Base-by-base conservation (phyloP, 2,797 vertebrate genomes). In the Falco columbarius region DNA sequence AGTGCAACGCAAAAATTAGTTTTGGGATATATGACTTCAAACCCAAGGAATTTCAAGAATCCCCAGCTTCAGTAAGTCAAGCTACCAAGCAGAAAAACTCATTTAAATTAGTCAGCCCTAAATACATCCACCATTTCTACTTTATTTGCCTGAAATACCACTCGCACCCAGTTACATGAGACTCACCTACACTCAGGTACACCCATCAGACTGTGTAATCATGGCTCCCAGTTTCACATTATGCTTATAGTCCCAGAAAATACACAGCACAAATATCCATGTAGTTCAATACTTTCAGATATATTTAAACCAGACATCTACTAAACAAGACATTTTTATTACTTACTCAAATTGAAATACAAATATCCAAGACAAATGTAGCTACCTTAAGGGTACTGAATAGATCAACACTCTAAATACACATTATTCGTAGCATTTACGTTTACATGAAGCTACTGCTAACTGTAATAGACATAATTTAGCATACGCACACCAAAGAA, bases 161-260 rank as follows among this genome's bases (percentile, higher is more conserved):
- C 23, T 65, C 9, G 1, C 0, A 10, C 3, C 18, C 76, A 74
- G 55, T 5, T 22, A 32, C 34, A 36, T 0, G 21, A 71, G 27
- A 13, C 18, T 61, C 40, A 46, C 59, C 72, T 46, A 9, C 29
- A 29, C n/a, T 51, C 29, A 12, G 27, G 12, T 11, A 11, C 40
- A 17, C 18, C 11, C 7, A 56, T 4, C 27, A 17, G 12, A 40
- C 47, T 20, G 7, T 9, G 22, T 2, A 32, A 36, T 24, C 38
- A 3, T 4, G 56, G 42, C 32, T 65, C 42, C 54, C 46, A 38
- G 44, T 14, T 55, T 9, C 67, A 26, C n/a, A 14, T 24, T 12
- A 8, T 1, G 15, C 36, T 55, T 36, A 20, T 32, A 16, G 17
- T 7, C 42, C 72, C 79, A 10, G 46, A 38, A 76, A 81, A 90